These are phyloP conservation scores for Candoia aspera DNA, from an alignment of 2,113 vertebrate genomes.

Conservation along the genomic window DNA sequence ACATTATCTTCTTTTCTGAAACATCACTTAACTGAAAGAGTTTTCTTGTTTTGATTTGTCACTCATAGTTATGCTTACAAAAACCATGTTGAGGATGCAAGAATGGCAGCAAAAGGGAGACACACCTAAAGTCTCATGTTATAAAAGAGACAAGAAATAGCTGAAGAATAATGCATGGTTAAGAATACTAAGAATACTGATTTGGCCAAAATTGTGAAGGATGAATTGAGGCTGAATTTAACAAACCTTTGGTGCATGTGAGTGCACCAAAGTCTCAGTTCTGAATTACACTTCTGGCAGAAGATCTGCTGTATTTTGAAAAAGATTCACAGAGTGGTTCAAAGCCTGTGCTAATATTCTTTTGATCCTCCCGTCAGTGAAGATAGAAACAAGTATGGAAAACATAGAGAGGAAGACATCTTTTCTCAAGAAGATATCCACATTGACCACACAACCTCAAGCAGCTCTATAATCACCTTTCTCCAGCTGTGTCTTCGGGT, in stretches of 20 bases:
- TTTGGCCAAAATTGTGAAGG: background rate
- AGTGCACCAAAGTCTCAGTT: background rate
- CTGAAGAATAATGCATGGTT: background rate
- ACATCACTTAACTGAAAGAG: constrained; percentile 41
- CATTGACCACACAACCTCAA: background rate
- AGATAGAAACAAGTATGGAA: background rate
- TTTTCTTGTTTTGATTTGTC: constrained; percentile 8
- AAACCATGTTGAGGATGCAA: background rate
- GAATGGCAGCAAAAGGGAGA: background rate
- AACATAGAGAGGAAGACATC: background rate
- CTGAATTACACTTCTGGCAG: background rate
- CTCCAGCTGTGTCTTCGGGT: background rate
- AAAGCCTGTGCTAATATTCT: background rate
- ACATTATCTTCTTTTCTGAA: constrained; percentile 45
- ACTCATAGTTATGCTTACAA: background rate
- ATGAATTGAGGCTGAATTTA: background rate
- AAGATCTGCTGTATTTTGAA: background rate
- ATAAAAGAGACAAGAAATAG: background rate
- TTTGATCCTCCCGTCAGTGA: background rate
- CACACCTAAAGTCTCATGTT: background rate
- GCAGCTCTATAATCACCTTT: background rate
- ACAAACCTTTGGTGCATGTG: background rate
- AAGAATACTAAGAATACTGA: background rate
- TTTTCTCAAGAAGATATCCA: background rate
- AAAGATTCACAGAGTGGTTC: background rate